A percentile compares a stretch with the other conserved stretches of the same genome.
These are phyloP conservation scores for Exephanes ischioxanthus DNA, from an alignment of 2,888 invertebrate species.

Conservation along the genomic window DNA sequence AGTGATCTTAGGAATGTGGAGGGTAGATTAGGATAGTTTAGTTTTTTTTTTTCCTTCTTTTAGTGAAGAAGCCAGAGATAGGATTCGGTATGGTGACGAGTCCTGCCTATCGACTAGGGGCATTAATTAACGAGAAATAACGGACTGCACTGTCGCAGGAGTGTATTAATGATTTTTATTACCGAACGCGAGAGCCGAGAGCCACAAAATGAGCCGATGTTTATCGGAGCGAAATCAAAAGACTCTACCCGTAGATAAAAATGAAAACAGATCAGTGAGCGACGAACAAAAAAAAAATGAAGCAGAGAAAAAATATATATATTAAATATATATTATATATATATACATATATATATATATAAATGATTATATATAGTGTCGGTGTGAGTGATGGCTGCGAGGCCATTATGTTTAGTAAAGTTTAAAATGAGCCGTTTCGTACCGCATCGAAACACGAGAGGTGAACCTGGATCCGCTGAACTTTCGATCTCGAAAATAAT, in stretches of 20 bases:
- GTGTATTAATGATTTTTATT: slow-evolving; percentile 29
- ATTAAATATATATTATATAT: slow-evolving; percentile 48
- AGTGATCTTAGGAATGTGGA: slow-evolving; percentile 31
- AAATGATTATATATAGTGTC: slow-evolving; percentile 64
- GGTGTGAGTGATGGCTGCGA: slow-evolving; percentile 68
- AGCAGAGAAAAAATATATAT: slow-evolving; percentile 69
- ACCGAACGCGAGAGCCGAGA: slow-evolving; percentile 61
- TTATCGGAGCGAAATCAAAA: slow-evolving; percentile 77
- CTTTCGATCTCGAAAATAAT: slow-evolving; percentile 45
- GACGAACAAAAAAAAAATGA: slow-evolving; percentile 76
- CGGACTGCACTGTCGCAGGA: slow-evolving; percentile 16
- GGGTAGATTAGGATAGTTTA: slow-evolving; percentile 41
- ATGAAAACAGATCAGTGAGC: slow-evolving; percentile 72
- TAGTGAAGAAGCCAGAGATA: slow-evolving; percentile 80
- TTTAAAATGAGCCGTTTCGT: slow-evolving; percentile 50
- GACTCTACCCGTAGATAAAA: slow-evolving; percentile 71
- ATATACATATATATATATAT: slow-evolving; percentile 54
- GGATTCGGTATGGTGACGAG: slow-evolving; percentile 81
- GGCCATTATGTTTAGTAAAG: slow-evolving; percentile 39
- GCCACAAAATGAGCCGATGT: slow-evolving; percentile 66
- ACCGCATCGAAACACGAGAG: slow-evolving; percentile 57
- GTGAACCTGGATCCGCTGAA: slow-evolving; percentile 45
- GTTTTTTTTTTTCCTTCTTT: slow-evolving; percentile 53
- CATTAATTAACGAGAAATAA: slow-evolving; percentile 75
- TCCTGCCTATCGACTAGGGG: slow-evolving; percentile 84